phyloP scores from a whole-genome alignment of 2,888 invertebrate species.

The Scaeva pyrastri region DNA sequence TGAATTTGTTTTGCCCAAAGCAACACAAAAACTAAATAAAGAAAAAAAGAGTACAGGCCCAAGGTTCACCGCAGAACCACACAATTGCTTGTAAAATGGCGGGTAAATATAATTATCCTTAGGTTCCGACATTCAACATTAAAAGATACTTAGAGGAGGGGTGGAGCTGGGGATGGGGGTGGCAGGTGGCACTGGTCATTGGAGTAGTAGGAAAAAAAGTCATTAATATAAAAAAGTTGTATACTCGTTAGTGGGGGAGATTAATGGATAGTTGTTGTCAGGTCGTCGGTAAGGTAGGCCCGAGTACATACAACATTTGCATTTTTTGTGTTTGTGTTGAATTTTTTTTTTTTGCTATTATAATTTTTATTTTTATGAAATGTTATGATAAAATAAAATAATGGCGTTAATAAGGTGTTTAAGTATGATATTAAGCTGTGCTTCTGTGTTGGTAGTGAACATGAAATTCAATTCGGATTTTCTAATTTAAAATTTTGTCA shows the following conservation, averaged over 20 bases:
- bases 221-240: slow-evolving; percentile 67
- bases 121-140: slow-evolving; percentile 9
- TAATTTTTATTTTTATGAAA: slow-evolving; percentile 15
- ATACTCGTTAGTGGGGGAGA: slow-evolving; percentile 13
- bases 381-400: slow-evolving; percentile 39
- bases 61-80: slow-evolving; percentile 30
- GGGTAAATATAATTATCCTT: slow-evolving; percentile 67
- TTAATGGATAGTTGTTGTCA: slow-evolving; percentile 55
- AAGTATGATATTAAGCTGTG: slow-evolving; percentile 16
- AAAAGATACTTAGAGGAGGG: slow-evolving; percentile 17
- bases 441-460: background rate
- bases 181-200: too few relatives aligned
- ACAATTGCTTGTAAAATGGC: slow-evolving; percentile 51
- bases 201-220: slow-evolving; percentile 8
- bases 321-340: slow-evolving; percentile 11
- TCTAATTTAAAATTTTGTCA: background rate
- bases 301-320: slow-evolving; percentile 12
- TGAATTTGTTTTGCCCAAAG: too few relatives aligned
- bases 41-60: background rate
- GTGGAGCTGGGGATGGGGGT: background rate
- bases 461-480: slow-evolving; percentile 16
- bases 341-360: background rate
- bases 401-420: slow-evolving; percentile 42
- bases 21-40: too few relatives aligned
- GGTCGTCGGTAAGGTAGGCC: background rate